These are phyloP conservation scores for Anguilla megastoma DNA, from an alignment of 2,797 vertebrate species.

Conservation along the genomic window DNA sequence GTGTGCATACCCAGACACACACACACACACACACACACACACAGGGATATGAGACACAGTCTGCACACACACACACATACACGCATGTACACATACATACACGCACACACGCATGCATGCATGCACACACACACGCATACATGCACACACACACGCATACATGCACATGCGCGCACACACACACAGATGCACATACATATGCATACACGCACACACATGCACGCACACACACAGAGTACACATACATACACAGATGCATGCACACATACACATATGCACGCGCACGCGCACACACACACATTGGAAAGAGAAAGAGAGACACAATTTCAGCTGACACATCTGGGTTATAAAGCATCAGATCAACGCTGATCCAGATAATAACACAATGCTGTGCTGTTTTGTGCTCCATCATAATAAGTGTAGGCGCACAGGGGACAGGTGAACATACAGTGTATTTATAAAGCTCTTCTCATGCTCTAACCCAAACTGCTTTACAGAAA, in stretches of 20 bases:
- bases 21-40: slow-evolving; percentile 10
- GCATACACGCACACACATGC: slow-evolving; percentile 1
- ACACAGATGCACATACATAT: not conserved
- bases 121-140: not conserved
- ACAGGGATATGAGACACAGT: no score
- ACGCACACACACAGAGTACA: not conserved
- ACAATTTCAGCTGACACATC: not conserved
- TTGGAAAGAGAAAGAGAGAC: not conserved
- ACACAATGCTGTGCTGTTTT: not conserved
- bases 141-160: slow-evolving; percentile 4
- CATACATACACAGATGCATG: slow-evolving; percentile 13
- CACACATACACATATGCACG: slow-evolving; percentile 55
- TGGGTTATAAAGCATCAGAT: not conserved
- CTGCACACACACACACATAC: not conserved
- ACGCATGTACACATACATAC: not conserved
- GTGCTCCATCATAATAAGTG: not conserved
- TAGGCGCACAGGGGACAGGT: not conserved
- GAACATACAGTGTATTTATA: not conserved
- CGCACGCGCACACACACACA: not conserved
- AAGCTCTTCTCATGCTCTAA: no score
- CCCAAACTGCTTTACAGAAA: no score
- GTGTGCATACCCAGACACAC: no score
- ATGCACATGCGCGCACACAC: not conserved
- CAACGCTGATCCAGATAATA: not conserved
- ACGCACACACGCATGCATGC: not conserved